Evolutionary conservation across 2,113 vertebrate genomes (phyloP).

Genomic region (Oxyura jamaicensis): DNA sequence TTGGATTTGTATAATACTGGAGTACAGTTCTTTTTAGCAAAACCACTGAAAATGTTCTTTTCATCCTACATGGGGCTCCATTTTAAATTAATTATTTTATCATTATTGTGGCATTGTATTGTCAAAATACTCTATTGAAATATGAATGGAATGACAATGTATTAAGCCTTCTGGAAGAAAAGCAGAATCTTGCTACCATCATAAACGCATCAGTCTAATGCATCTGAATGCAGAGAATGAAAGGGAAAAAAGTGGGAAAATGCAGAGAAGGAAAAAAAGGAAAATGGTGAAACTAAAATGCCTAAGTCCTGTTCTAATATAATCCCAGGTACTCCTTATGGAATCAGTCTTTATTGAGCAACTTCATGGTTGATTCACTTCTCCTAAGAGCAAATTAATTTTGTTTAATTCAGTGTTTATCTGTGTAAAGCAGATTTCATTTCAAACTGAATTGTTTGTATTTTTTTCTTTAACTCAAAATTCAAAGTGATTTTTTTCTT

Average conservation of each 20-base stretch:
- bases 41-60: not conserved
- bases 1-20: not conserved
- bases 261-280: not conserved
- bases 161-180: not conserved
- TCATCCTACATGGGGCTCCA: not conserved
- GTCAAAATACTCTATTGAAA: not conserved
- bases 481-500: not conserved
- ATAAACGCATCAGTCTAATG: not conserved
- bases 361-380: not conserved
- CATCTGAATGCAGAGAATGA: not conserved
- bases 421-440: not conserved
- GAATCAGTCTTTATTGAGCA: not conserved
- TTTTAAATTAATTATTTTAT: not conserved
- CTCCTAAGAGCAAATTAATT: not conserved
- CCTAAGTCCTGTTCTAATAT: not conserved
- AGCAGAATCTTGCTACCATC: not conserved
- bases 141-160: not conserved
- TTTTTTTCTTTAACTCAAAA: not conserved
- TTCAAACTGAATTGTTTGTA: not conserved
- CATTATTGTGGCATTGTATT: not conserved
- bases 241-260: not conserved
- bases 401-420: not conserved
- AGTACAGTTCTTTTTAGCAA: not conserved
- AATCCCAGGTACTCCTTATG: not conserved
- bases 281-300: not conserved